A percentile compares a stretch with the other conserved stretches of the same genome.
Conservation (phyloP, 2,888 invertebrate genomes). For the Mantis religiosa region DNA sequence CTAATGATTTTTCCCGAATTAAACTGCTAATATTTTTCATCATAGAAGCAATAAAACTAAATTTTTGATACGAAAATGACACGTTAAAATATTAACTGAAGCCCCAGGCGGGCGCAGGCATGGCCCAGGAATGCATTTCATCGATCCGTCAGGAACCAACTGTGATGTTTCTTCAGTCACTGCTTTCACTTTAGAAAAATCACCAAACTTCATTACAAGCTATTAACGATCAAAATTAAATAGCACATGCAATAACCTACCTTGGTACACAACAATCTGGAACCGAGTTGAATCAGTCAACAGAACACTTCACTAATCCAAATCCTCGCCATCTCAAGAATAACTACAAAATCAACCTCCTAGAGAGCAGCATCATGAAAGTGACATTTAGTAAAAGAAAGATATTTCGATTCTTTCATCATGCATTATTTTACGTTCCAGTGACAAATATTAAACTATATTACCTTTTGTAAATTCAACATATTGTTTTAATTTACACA, state of each 20-base stretch:
- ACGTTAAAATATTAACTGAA: not conserved
- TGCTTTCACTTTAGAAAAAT: not conserved
- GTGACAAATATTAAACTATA: not conserved
- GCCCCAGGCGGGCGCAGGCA: slow-evolving; percentile 10
- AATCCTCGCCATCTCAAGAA: not conserved
- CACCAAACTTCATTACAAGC: not conserved
- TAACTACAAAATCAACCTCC: slow-evolving; percentile 1
- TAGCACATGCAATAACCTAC: not conserved
- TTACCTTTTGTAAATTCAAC: not conserved
- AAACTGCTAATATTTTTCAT: not conserved
- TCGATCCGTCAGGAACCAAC: slow-evolving; percentile 16
- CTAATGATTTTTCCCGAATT: not conserved
- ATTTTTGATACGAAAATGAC: not conserved
- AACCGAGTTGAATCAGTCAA: not conserved
- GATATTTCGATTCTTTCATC: not conserved
- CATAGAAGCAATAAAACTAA: not conserved
- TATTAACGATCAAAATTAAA: not conserved
- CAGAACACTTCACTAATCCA: not conserved
- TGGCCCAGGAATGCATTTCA: slow-evolving; percentile 20
- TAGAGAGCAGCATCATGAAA: slow-evolving; percentile 2
- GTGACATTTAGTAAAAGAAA: not conserved
- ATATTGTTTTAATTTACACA: not conserved
- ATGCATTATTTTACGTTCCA: not conserved
- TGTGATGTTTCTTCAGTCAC: not conserved
- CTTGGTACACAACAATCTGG: not conserved